Evolutionary conservation across 1,140 invertebrate species (phyloP).

Genomic region (Pseudomyrmex pallidus): DNA sequence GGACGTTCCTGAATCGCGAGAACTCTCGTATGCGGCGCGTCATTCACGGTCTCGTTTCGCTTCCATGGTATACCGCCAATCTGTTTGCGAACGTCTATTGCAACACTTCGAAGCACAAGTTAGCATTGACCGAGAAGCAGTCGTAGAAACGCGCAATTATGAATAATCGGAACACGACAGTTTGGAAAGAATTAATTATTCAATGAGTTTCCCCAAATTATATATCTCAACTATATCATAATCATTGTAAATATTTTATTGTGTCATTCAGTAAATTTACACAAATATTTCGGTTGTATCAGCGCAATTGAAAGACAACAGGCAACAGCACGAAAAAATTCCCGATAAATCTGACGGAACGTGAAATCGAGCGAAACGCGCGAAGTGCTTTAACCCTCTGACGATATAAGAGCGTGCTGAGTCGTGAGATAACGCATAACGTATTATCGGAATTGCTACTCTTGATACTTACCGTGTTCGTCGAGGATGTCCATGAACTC

Average conservation of each 20-base stretch:
- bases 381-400: not conserved
- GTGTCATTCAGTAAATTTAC: no score
- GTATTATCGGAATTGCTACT: constrained; percentile 24
- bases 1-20: not conserved
- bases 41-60: constrained; percentile 10
- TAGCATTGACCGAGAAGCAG: constrained; percentile 68
- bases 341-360: not conserved
- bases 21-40: not conserved
- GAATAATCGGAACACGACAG: not conserved
- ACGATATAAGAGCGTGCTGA: constrained; percentile 17
- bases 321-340: not conserved
- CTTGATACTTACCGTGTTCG: constrained; percentile 91
- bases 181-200: not conserved
- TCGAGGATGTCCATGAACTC: constrained; percentile 94
- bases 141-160: constrained; percentile 8
- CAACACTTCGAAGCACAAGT: constrained; percentile 54
- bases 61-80: constrained; percentile 11
- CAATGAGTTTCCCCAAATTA: not conserved
- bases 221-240: not conserved
- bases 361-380: not conserved
- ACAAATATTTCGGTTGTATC: not conserved
- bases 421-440: constrained; percentile 40
- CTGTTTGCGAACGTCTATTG: constrained; percentile 35
- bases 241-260: no score
- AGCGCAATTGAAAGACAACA: not conserved